Evolutionary conservation across 1,140 invertebrate genomes (phyloP), one percentile per base, ranked within the genome.

Genomic region (Zaprionus lachaisei): DNA sequence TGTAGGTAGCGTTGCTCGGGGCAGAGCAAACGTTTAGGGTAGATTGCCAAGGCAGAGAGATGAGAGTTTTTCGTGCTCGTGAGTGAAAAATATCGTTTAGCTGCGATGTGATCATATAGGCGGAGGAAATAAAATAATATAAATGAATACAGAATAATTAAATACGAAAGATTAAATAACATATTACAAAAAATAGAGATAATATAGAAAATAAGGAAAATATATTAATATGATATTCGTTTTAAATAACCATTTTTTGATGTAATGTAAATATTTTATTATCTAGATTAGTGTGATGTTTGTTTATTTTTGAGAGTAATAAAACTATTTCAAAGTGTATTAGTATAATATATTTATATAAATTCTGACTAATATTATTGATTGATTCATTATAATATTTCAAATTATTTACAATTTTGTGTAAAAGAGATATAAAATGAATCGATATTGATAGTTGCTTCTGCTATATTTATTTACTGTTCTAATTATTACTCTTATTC

Each of bases 11-110:
- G 14, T 54, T 38, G 54, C 41, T 12, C 28, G 51, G 55, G 24
- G 20, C 44, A 72, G 37, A 57, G 24, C 64, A 67, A 20, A 58
- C 24, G 15, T 17, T 24, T 58, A 51, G 72, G 72, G 72, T 75
- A 41, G 67, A 49, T 75, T 70, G 24, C 2, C 6, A 26, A 20
- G 15, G 31, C 31, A 12, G 20, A 71, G 60, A 64, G 72, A 75
- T 75, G 72, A 31, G 67, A 31, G 2, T 31, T 5, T 4, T 11
- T n/a, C 63, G 44, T 67, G 70, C n/a, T 74, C 72, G 66, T 74
- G 65, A 69, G 51, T 6, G 7, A 4, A 1, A 28, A 38, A n/a
- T 22, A 22, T 37, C 28, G 61, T 20, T 6, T 15, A 11, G 11
- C 15, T 11, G 24, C 31, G 49, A 37, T 51, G 5, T 37, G 2